A percentile compares a stretch with the other conserved stretches of the same genome.
phyloP scores from a whole-genome alignment of 2,888 invertebrate species.

The Leuctra nigra region DNA sequence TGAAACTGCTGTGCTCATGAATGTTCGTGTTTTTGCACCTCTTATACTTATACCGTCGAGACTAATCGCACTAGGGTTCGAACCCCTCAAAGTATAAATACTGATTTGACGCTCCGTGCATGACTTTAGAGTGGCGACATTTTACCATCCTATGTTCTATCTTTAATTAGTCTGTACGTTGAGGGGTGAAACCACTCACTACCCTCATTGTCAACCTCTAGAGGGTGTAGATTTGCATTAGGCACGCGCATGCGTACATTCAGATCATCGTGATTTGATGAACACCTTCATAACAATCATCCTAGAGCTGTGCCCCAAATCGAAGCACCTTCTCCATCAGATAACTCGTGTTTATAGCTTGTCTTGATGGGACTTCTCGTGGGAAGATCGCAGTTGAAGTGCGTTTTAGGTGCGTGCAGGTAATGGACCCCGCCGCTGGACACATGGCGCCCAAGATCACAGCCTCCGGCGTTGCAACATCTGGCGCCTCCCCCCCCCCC shows the following conservation, averaged over 20 bases:
- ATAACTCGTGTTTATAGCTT: background rate
- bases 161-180: too few species aligned
- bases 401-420: slow-evolving; percentile 4
- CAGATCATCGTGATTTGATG: slow-evolving; percentile 6
- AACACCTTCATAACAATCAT: background rate
- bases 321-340: background rate
- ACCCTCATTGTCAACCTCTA: too few species aligned
- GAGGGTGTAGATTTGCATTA: too few species aligned
- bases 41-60: too few species aligned
- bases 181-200: too few species aligned
- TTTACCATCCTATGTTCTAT: too few species aligned
- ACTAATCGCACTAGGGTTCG: too few species aligned
- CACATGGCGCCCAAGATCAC: slow-evolving; percentile 14
- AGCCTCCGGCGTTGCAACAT: slow-evolving; percentile 2
- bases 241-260: slow-evolving; percentile 1
- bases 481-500: slow-evolving; percentile 2
- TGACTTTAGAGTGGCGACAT: too few species aligned
- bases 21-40: too few species aligned
- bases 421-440: background rate
- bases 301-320: background rate
- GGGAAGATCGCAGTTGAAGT: background rate
- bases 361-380: background rate
- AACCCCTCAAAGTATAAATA: too few species aligned
- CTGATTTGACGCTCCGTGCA: too few species aligned
- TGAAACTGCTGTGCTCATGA: too few species aligned